phyloP scores from a whole-genome alignment of 2,113 vertebrate genomes.

The Capreolus pygargus region DNA sequence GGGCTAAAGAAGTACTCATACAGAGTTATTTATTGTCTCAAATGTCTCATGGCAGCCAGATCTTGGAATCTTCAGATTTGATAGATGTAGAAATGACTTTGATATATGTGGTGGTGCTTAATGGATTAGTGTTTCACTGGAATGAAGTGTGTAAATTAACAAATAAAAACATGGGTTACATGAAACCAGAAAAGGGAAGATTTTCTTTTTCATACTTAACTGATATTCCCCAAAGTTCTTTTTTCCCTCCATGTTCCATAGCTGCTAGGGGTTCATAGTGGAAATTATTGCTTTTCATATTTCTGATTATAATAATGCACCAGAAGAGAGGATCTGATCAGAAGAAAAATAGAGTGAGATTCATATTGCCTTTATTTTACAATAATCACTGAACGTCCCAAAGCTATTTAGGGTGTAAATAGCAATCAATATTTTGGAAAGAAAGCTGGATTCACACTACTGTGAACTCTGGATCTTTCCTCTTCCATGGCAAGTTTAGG shows the following conservation, averaged over 20 bases:
- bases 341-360: not conserved
- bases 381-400: not conserved
- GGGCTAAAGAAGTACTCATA: not conserved
- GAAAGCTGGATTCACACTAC: not conserved
- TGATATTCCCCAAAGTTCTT: not conserved
- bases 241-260: not conserved
- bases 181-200: not conserved
- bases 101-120: not conserved
- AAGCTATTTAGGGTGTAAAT: not conserved
- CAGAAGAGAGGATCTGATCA: not conserved
- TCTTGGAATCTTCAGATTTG: not conserved
- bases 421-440: not conserved
- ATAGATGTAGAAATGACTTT: conserved; percentile 13
- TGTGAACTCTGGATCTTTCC: not conserved
- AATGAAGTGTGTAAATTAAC: not conserved
- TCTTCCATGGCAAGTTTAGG: not conserved
- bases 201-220: not conserved
- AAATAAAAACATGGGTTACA: not conserved
- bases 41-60: conserved; percentile 10
- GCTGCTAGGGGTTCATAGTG: not conserved
- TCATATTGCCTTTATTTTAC: conserved; percentile 8
- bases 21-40: conserved; percentile 49
- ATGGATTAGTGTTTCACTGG: not conserved
- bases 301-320: not conserved
- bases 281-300: not conserved